Base-by-base conservation (phyloP, 2,888 invertebrate species). In the Helobdella robusta region DNA sequence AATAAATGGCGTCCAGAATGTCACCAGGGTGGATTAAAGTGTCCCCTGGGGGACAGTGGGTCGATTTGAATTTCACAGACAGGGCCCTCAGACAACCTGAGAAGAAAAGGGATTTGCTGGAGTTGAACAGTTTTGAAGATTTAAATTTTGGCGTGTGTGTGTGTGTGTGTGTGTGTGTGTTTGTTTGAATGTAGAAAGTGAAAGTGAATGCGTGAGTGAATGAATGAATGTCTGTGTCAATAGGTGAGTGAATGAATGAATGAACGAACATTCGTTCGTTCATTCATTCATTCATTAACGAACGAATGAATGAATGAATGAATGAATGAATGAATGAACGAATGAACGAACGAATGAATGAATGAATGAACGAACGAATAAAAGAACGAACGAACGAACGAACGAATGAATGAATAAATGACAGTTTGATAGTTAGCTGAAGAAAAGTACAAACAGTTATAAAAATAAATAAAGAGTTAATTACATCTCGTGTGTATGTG, bases 11-110 rank as follows among this genome's bases (percentile, higher is more conserved):
- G 18, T 77, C 77, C 59, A 79, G 70, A 61, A 79, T 77, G 69
- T 79, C 79, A 3, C 79, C 79, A 34, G 78, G 77, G 70, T 79
- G 79, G 65, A 79, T 75, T 34, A 79, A 69, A 0, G 79, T 79
- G 70, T 79, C 79, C 0, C 78, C 78, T 25, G 79, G 79, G 0
- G 79, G 79, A 65, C 79, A 78, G 70, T 79, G 79, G 11, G 78
- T 79, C 20, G 79, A 75, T 68, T 75, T 77, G 68, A 79, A 79
- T 71, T 78, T 79, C 70, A 76, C 72, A 48, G 78, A 77, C 67
- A 79, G 72, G 25, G 77, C 76, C 67, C 79, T 72, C 35, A 78
- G 68, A 68, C 78, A 78, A 40, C 79, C 78, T 78, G 71, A 30
- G 70, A 35, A 23, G 15, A 23, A 34, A 25, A 28, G 59, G 50